Base-by-base conservation (phyloP, 1,140 invertebrate species). In the Drosophila pectinifera region DNA sequence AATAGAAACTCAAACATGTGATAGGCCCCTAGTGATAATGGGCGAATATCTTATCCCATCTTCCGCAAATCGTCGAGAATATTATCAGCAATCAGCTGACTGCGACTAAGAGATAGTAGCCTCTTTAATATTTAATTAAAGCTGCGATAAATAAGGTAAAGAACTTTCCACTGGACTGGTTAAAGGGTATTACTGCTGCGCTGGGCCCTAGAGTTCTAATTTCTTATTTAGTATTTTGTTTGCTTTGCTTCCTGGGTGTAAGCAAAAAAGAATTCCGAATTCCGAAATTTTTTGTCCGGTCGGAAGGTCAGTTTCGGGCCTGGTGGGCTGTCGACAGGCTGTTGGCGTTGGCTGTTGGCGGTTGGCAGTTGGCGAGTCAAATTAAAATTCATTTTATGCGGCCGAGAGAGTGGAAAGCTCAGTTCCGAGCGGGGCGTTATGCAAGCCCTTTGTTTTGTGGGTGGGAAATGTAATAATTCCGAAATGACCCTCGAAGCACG, bases 151-250 rank as follows among this genome's bases (percentile, higher is more conserved):
- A 22, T 14, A 16, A 7, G 22, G 16, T 24, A 34, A 22, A 48
- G 6, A 26, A 14, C 16, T 36, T 20, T 2, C n/a, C n/a, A n/a
- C n/a, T n/a, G n/a, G n/a, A n/a, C n/a, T n/a, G n/a, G n/a, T n/a
- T n/a, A n/a, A 1, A 75, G 73, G 31, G 73, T 24, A 76, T 76
- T 46, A 0, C 11, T 5, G 2, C 1, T 46, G 41, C 61, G 26
- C 3, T 41, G 6, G n/a, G 8, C 0, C 2, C 14, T 2, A 42
- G 14, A 41, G 3, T 41, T 53, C 14, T 7, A 58, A 76, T 58
- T 76, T 46, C 73, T 58, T 76, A 69, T 73, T 86, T 86, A 88
- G 84, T 74, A 79, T 73, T 89, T 88, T 58, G 75, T 83, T 89
- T 88, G 79, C 58, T 43, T 41, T 63, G 53, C 72, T 74, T 69